Base-by-base conservation (phyloP, 2,113 vertebrate genomes). In the Onychostoma macrolepis region DNA sequence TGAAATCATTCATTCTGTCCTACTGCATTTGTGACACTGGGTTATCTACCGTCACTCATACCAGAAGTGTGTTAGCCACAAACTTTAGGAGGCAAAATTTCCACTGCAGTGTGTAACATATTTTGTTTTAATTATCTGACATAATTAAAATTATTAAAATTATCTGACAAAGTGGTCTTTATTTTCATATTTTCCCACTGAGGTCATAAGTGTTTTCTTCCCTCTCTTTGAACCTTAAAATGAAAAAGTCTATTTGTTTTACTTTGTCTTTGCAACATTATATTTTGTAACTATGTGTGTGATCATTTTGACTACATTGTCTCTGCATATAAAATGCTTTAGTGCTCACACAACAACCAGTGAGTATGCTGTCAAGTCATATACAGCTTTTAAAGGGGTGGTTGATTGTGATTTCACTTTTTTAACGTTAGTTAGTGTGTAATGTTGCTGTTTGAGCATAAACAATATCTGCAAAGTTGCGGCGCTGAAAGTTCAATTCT, bases 1-100 rank as follows among this genome's bases (percentile, higher is more conserved):
- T 67, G 81, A 85, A 87, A 89, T 77, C 78, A 85, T 87, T 87
- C 41, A 77, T 81, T 89, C 85, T 69, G 71, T 85, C 69, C 67
- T 80, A 61, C n/a, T 75, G 71, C 82, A 65, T 85, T 86, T 43
- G 53, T 74, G 75, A 84, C 85, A 86, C 41, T 11, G 41, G 72
- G 87, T 88, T 88, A 88, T 85, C 77, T 85, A 50, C 78, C 21
- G 26, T 86, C 79, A 86, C 56, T 88, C 75, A 86, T 28, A 71
- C 80, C 45, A 48, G 72, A 65, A 71, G 45, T 71, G 41, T 53
- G 74, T 79, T 30, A 67, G 41, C 8, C 43, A 11, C 43, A 45
- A 77, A 85, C 53, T 72, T 77, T 67, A 56, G 56, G 65, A 71
- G 67, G 45, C 28, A 77, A 83, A 89, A 58, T 86, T 87, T 87